Conservation (phyloP, 2,888 invertebrate species). For the Amblyjoppa proteus region DNA sequence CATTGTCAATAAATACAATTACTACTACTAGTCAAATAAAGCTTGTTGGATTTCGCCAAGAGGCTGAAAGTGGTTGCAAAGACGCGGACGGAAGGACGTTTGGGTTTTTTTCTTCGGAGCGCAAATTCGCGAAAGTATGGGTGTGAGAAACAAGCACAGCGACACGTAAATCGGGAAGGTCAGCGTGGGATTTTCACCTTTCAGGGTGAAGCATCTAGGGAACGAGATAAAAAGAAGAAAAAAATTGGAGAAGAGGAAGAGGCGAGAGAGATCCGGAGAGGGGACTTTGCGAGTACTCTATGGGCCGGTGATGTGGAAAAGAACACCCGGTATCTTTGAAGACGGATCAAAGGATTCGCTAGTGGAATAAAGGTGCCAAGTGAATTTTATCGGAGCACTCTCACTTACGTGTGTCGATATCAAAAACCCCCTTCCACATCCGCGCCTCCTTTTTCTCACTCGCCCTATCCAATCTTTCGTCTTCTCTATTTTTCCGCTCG, state of each 20-base stretch:
- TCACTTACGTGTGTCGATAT: slow-evolving; percentile 66
- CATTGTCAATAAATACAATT: no score
- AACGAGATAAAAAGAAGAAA: slow-evolving; percentile 5
- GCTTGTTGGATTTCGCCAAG: not conserved
- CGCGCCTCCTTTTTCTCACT: slow-evolving; percentile 22
- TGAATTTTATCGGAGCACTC: slow-evolving; percentile 70
- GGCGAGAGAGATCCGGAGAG: slow-evolving; percentile 44
- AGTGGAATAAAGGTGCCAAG: slow-evolving; percentile 68
- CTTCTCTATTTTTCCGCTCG: slow-evolving; percentile 8
- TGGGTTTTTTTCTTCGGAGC: not conserved
- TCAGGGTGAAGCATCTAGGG: slow-evolving; percentile 6
- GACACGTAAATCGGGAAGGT: slow-evolving; percentile 32
- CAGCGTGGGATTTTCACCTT: slow-evolving; percentile 29
- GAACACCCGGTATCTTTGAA: slow-evolving; percentile 71
- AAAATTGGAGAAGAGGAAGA: slow-evolving; percentile 8
- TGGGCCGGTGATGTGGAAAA: slow-evolving; percentile 68
- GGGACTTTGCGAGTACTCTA: slow-evolving; percentile 59
- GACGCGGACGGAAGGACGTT: not conserved
- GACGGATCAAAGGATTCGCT: slow-evolving; percentile 69
- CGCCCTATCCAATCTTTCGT: slow-evolving; percentile 13
- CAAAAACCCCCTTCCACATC: slow-evolving; percentile 19
- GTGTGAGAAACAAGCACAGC: not conserved
- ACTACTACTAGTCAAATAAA: no score
- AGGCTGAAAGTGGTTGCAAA: no score
- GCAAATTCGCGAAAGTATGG: slow-evolving; percentile 10